These are phyloP conservation scores for Chymomyza procnemis DNA, from an alignment of 2,888 invertebrate genomes.

Conservation along the genomic window DNA sequence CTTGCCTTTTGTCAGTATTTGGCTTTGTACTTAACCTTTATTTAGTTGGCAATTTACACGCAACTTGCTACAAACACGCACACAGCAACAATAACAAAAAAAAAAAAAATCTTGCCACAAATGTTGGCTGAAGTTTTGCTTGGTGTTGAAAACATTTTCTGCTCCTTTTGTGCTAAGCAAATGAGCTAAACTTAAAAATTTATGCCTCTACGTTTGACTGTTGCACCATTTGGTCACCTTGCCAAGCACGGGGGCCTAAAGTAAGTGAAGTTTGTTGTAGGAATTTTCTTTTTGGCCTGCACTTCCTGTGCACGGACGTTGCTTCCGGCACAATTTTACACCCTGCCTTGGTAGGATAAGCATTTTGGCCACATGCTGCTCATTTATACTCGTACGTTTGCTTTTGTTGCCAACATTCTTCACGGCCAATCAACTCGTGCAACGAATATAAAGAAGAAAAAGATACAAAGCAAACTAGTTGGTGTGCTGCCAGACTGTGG, in stretches of 20 bases:
- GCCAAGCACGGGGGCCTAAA: neutral
- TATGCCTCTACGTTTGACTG: neutral
- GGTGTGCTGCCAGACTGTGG: too few species aligned
- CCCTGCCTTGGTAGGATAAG: neutral
- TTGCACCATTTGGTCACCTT: neutral
- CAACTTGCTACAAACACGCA: neutral
- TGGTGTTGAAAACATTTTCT: neutral
- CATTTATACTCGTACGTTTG: slow-evolving; percentile 5
- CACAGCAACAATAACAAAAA: neutral
- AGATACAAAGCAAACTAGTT: neutral
- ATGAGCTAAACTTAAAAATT: neutral
- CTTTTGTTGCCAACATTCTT: slow-evolving; percentile 35
- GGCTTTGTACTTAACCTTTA: slow-evolving; percentile 5
- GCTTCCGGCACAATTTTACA: neutral
- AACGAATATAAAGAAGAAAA: slow-evolving; percentile 26
- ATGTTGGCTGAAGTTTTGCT: neutral
- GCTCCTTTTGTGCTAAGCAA: neutral
- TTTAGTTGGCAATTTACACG: slow-evolving; percentile 5
- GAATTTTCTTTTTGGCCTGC: neutral
- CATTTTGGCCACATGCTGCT: slow-evolving; percentile 6
- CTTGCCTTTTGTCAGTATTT: neutral
- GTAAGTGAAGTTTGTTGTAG: neutral
- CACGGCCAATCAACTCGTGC: slow-evolving; percentile 49
- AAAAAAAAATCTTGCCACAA: neutral
- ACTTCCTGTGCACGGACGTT: neutral